Conservation (phyloP, 2,888 invertebrate species). For the Cylindroiulus punctatus region DNA sequence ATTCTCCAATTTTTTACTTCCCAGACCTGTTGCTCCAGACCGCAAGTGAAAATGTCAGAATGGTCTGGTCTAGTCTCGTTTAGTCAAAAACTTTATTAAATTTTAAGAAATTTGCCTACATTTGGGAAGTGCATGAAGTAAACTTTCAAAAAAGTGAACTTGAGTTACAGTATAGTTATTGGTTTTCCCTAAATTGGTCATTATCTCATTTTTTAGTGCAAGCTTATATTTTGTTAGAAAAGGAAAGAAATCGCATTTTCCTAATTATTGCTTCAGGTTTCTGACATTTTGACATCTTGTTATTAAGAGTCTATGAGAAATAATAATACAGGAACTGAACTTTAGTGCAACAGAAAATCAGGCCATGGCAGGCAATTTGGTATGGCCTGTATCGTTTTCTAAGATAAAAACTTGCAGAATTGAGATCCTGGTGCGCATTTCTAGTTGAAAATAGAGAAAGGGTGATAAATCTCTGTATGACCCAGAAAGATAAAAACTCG, state of each 20-base stretch:
- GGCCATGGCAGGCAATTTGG: background rate
- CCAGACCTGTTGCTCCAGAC: background rate
- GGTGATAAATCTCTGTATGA: slow-evolving; percentile 5
- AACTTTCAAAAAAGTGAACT: background rate
- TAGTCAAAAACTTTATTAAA: background rate
- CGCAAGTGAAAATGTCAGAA: background rate
- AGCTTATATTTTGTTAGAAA: background rate
- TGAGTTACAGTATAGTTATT: background rate
- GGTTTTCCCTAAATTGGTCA: background rate
- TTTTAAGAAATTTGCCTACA: background rate
- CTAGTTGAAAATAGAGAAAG: background rate
- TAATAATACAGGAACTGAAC: background rate
- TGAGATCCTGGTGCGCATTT: background rate
- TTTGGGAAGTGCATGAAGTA: background rate
- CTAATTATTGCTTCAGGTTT: background rate
- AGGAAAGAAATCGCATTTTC: background rate
- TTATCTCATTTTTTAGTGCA: background rate
- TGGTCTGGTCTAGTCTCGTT: background rate
- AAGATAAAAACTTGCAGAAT: background rate
- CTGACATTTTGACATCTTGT: background rate
- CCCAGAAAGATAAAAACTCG: slow-evolving; percentile 29
- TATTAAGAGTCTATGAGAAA: background rate
- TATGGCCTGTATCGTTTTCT: background rate
- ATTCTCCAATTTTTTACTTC: background rate
- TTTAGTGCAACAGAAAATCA: slow-evolving; percentile 2